A percentile compares a stretch with the other conserved stretches of the same genome.
phyloP scores from a whole-genome alignment of 35 echinoderm and acorn worm genomes.

The Patiria miniata region DNA sequence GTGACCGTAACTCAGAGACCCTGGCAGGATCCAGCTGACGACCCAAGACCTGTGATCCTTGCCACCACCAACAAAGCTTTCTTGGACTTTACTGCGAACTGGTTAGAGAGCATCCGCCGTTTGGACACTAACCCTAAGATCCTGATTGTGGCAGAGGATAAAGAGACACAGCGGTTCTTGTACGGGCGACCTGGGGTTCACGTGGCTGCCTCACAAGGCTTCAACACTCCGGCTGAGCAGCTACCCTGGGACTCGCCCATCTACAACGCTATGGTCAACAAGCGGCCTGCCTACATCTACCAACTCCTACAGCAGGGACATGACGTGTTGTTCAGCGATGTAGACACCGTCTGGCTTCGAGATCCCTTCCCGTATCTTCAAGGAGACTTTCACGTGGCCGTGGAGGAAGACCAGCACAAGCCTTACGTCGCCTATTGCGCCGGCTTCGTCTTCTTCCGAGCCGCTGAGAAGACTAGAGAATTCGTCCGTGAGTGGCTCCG shows the following conservation, averaged over 20 bases:
- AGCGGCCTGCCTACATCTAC: slow-evolving; percentile 70
- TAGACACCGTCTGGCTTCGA: slow-evolving; percentile 75
- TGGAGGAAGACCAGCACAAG: slow-evolving; percentile 62
- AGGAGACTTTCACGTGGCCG: slow-evolving; percentile 75
- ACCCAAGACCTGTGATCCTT: slow-evolving; percentile 56
- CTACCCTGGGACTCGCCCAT: slow-evolving; percentile 48
- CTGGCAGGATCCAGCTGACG: background rate
- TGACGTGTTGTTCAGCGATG: slow-evolving; percentile 79
- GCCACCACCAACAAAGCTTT: slow-evolving; percentile 74
- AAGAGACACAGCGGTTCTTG: slow-evolving; percentile 45
- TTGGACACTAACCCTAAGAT: slow-evolving; percentile 48
- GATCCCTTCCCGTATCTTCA: slow-evolving; percentile 71
- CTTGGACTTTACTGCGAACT: slow-evolving; percentile 75
- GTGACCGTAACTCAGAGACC: background rate
- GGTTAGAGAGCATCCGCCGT: slow-evolving; percentile 68
- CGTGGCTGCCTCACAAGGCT: slow-evolving; percentile 36
- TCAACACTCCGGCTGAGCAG: slow-evolving; percentile 9
- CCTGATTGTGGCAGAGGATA: slow-evolving; percentile 66
- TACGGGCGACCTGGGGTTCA: slow-evolving; percentile 46
- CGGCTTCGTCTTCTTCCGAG: slow-evolving; percentile 75
- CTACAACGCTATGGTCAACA: slow-evolving; percentile 74
- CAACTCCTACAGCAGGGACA: slow-evolving; percentile 42
- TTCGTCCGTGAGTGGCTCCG: slow-evolving; percentile 57
- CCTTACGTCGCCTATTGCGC: slow-evolving; percentile 57
- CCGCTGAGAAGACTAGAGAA: slow-evolving; percentile 32